These are phyloP conservation scores for Sturnus vulgaris DNA, from an alignment of 2,113 vertebrate species.

Conservation along the genomic window DNA sequence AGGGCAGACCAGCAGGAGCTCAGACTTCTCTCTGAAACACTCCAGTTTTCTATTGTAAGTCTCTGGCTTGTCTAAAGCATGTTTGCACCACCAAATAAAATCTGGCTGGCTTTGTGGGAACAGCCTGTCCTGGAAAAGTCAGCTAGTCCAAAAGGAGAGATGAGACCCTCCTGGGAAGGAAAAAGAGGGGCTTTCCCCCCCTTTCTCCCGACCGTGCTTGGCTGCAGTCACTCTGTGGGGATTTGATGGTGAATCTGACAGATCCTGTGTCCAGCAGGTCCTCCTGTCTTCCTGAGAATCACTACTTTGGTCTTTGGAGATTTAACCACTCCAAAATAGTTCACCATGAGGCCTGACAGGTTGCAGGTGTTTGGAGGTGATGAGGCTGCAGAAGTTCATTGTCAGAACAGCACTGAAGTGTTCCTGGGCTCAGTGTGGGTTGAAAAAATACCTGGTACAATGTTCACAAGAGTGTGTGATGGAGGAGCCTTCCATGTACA, in stretches of 20 bases:
- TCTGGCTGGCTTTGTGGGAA: neutral
- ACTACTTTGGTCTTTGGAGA: fast-evolving
- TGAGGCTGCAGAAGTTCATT: neutral
- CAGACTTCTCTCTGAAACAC: neutral
- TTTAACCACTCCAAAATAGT: fast-evolving
- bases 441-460: neutral
- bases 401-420: neutral
- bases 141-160: neutral
- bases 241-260: neutral
- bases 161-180: neutral
- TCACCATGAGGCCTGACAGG: neutral
- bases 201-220: neutral
- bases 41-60: neutral
- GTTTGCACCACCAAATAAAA: neutral
- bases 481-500: neutral
- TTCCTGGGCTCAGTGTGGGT: too few relatives aligned
- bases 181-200: too few relatives aligned
- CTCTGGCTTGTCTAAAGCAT: neutral
- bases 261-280: neutral
- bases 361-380: neutral
- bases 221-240: neutral
- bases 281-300: neutral
- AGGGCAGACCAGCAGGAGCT: neutral
- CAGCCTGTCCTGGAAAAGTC: neutral
- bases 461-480: neutral